These are phyloP conservation scores for Lomographa bimaculata DNA, from an alignment of 2,888 invertebrate species.

Conservation along the genomic window DNA sequence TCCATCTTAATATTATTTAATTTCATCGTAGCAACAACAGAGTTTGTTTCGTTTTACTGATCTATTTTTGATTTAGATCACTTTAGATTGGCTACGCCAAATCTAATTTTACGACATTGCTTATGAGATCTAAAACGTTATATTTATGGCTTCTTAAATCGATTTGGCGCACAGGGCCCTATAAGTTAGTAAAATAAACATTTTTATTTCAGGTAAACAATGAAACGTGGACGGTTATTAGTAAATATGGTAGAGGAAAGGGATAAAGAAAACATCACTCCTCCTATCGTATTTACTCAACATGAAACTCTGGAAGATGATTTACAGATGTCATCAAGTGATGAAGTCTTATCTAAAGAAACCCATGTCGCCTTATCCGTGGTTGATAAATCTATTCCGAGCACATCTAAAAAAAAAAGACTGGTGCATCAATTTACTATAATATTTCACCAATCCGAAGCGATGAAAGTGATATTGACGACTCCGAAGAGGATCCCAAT, in stretches of 20 bases:
- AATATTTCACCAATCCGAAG: no score
- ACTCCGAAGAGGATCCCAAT: no score
- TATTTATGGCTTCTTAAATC: constrained; percentile 1
- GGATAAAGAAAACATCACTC: not conserved
- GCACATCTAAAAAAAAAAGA: not conserved
- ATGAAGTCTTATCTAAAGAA: not conserved
- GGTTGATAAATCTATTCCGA: not conserved
- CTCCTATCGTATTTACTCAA: not conserved
- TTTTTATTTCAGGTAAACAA: constrained; percentile 2
- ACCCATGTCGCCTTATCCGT: not conserved
- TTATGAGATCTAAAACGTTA: not conserved
- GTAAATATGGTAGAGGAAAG: not conserved
- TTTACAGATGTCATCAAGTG: not conserved
- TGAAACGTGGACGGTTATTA: not conserved
- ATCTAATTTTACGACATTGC: no score
- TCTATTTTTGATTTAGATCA: not conserved
- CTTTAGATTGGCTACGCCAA: not conserved
- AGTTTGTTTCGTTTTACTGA: not conserved
- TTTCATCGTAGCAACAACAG: not conserved
- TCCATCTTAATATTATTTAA: no score
- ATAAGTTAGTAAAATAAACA: not conserved
- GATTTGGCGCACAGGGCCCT: not conserved
- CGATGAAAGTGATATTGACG: no score
- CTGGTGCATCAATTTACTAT: no score
- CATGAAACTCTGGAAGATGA: not conserved